Evolutionary conservation across 92 coral and sea anemone genomes (phyloP).

Genomic region (Phymanthus crucifer): DNA sequence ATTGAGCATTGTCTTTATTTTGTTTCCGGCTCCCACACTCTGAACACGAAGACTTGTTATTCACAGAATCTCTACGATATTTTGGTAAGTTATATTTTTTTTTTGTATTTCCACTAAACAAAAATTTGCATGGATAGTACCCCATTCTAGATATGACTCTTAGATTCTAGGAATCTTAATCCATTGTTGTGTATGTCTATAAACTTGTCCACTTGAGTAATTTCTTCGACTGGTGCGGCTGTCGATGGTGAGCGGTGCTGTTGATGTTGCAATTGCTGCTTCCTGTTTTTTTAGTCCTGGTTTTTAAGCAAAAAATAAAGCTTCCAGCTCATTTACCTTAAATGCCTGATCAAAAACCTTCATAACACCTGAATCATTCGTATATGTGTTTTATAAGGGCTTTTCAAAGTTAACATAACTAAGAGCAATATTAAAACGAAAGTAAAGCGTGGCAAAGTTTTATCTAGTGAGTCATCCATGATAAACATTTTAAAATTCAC

Average conservation of each 20-base stretch:
- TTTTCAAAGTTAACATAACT: neutral
- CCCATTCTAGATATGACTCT: neutral
- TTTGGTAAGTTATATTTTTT: neutral
- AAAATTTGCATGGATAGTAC: neutral
- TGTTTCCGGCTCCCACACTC: neutral
- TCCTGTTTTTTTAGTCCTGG: conserved; percentile 4
- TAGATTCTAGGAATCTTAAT: too few species aligned
- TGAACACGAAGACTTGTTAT: neutral
- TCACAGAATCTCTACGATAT: neutral
- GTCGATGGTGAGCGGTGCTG: conserved; percentile 7
- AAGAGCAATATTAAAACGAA: neutral
- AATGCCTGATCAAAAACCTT: neutral
- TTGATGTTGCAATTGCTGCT: neutral
- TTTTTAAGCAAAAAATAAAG: neutral
- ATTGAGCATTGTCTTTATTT: neutral
- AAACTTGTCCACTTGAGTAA: neutral
- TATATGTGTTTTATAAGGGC: neutral
- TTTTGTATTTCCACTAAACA: neutral
- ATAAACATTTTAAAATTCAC: neutral
- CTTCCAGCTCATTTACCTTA: neutral
- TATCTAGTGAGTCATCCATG: neutral
- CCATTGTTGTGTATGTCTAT: too few species aligned
- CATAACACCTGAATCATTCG: neutral
- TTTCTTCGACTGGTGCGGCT: conserved; percentile 2
- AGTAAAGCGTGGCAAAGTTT: neutral